Evolutionary conservation across 2,113 vertebrate species (phyloP), one percentile per base, ranked within the genome.

Genomic region (Pseudolaguvia tuberculata): DNA sequence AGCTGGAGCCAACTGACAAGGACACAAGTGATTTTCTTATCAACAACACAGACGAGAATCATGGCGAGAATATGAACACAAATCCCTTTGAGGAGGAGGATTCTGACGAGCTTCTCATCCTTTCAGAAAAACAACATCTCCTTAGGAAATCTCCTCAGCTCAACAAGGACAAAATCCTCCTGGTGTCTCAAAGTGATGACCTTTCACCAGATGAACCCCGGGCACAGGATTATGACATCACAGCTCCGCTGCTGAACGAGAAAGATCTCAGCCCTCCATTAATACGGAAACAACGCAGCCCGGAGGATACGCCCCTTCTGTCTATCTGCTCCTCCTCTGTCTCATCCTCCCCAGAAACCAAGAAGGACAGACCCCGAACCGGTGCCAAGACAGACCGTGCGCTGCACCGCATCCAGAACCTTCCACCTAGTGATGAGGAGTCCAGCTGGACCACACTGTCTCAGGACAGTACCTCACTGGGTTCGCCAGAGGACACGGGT

Each of bases 391-490:
- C 96, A 0, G 96, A 97, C 73, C 96, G 95, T 2, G 96, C 95
- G 0, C 90, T 99, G 45, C 96, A 96, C 70, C 92, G 96, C 71
- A 98, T 99, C 87, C 96, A 98, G 87, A 98, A 95, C 87, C 85
- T 98, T 83, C 96, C 93, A 2, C 94, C 94, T 0, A 99, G 97
- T 0, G 97, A 99, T 2, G 97, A 99, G 83, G 97, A 99, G 83
- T 92, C 96, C 69, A 98, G 96, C 85, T 98, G 97, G 97, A 98
- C 97, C 2, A 97, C 96, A 0, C 81, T 99, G 85, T 99, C 97
- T 55, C 95, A 98, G 76, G 97, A 97, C 85, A 98, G 96, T 0
- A 92, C 92, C 66, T 94, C 93, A 0, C 91, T 86, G 0, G 89
- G 93, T 84, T 95, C 96, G 0, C 94, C 96, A 0, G 95, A 96